Percentiles rank a stretch among this genome's conserved stretches.
Conservation (phyloP, 2,113 vertebrate genomes). For the Paramormyrops kingsleyae region DNA sequence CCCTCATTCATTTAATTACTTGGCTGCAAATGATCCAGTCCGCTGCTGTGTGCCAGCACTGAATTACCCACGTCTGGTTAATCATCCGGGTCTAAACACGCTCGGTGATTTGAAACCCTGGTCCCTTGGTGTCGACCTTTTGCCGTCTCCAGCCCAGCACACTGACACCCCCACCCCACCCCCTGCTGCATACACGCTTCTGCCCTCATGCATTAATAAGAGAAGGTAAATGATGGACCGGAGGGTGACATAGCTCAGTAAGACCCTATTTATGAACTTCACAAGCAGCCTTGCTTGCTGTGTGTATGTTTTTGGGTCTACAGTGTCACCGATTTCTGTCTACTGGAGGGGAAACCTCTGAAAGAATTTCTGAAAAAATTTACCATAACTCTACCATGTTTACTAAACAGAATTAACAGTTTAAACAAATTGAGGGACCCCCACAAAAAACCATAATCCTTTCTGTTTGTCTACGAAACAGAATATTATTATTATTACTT, state of each 20-base stretch:
- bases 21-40: neutral
- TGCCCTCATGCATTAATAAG: slow-evolving; percentile 38
- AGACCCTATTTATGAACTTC: slow-evolving; percentile 51
- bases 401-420: neutral
- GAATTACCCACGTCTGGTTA: neutral
- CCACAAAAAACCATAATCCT: neutral
- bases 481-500: neutral
- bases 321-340: neutral
- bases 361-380: slow-evolving; percentile 15
- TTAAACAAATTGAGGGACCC: neutral
- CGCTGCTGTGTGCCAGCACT: neutral
- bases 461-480: neutral
- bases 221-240: slow-evolving; percentile 46
- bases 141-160: neutral
- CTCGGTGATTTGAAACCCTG: neutral
- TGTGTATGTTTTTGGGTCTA: neutral
- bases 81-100: neutral
- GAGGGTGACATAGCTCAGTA: slow-evolving; percentile 51
- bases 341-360: slow-evolving; percentile 12
- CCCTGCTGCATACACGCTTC: neutral
- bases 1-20: neutral
- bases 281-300: slow-evolving; percentile 18
- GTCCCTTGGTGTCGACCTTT: neutral
- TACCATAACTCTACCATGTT: neutral
- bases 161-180: neutral